Evolutionary conservation across 2,113 vertebrate genomes (phyloP), one percentile per base, ranked within the genome.

Genomic region (Cervus canadensis): DNA sequence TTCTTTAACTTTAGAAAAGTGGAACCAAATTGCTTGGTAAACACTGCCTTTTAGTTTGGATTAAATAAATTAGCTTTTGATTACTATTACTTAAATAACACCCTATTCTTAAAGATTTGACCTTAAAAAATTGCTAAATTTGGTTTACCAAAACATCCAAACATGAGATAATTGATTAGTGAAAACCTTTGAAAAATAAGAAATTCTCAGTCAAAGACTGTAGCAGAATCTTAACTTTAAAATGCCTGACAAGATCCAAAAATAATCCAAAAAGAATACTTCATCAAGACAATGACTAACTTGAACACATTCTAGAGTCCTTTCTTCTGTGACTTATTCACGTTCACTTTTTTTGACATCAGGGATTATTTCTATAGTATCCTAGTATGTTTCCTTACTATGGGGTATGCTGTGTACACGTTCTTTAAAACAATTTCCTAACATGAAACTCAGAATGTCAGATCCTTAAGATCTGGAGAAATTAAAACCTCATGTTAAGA

Each of bases 141-240:
- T 98, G 62, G 84, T 79, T 97, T 98, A 64, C n/a, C 92, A 88
- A 96, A 93, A 21, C 40, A 96, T 94, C 89, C 57, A 87, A 91
- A 45, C 16, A 56, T 95, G 36, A 97, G 30, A 62, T 11, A 88
- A 95, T 78, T 84, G 21, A 8, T 86, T 86, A 81, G 62, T 36
- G 40, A 93, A 95, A 82, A 57, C 1, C 0, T 71, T 94, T 89
- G 79, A 82, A 97, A 96, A 91, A 57, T 48, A 81, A 67, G 13
- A 91, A 93, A 81, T 56, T 76, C 7, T 54, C 21, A 28, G 10
- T 26, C 23, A 21, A n/a, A 30, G 28, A 64, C 64, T 64, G 14
- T 3, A 74, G 33, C 86, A n/a, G 94, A 97, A 92, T 64, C 52
- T 78, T 79, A 48, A 40, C 23, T 19, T 81, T 81, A 57, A 87